Evolutionary conservation across 2,888 invertebrate genomes (phyloP).

Genomic region (Polia nebulosa): DNA sequence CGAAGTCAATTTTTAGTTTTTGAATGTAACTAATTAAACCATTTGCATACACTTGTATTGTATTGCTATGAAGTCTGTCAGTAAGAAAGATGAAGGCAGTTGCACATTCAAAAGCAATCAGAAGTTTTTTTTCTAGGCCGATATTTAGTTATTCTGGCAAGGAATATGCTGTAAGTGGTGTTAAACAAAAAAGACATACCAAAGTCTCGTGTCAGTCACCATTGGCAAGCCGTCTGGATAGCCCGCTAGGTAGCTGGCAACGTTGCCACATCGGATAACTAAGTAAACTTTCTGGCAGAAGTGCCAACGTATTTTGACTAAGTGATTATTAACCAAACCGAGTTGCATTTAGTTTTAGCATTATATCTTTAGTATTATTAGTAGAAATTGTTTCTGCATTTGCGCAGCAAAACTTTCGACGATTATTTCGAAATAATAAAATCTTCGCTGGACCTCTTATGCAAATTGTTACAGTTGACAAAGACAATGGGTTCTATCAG

Average conservation of each 20-base stretch:
- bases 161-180: neutral
- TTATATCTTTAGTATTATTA: constrained; percentile 5
- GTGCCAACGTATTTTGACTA: constrained; percentile 59
- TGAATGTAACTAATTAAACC: too few relatives aligned
- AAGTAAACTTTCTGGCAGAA: constrained; percentile 63
- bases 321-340: constrained; percentile 55
- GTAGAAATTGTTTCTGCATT: neutral
- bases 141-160: constrained; percentile 1
- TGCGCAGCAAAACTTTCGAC: neutral
- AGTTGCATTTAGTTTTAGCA: constrained; percentile 28
- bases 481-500: constrained; percentile 1
- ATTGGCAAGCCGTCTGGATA: constrained; percentile 53
- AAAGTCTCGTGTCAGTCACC: constrained; percentile 29
- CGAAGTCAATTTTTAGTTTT: too few relatives aligned
- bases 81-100: too few relatives aligned
- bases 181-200: constrained; percentile 32
- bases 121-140: neutral
- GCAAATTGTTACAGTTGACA: constrained; percentile 16
- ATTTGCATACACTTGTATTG: too few relatives aligned
- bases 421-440: constrained; percentile 9
- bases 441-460: constrained; percentile 9
- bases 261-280: constrained; percentile 59
- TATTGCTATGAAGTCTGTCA: too few relatives aligned
- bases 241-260: constrained; percentile 45
- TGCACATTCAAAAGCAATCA: neutral